Base-by-base conservation (phyloP, 2,888 invertebrate genomes). In the Rhagonycha lutea region DNA sequence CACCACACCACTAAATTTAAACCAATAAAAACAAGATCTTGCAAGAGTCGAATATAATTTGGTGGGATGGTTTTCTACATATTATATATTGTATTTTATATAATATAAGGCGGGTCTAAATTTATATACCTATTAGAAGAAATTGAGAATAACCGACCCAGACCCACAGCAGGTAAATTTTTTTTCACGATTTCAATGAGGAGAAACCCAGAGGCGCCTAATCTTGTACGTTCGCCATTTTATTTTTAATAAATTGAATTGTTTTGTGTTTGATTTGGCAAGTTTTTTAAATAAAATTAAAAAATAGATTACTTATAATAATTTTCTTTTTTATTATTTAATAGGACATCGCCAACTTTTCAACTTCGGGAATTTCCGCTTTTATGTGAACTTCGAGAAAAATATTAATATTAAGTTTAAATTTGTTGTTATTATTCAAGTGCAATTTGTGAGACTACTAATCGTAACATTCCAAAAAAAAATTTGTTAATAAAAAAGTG, bases 381-480 rank as follows among this genome's bases (percentile, higher is more conserved):
- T 47, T 47, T 47, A 47, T 47, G 47, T n/a, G 47, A 47, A 47
- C n/a, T 47, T 47, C 47, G 47, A 47, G 47, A 47, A 47, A 47
- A 47, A 2, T 47, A 47, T n/a, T n/a, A n/a, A n/a, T 47, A 47
- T 47, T 47, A 47, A 47, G 47, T 47, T 47, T 47, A 47, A 47
- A 47, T 47, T 47, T 47, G 47, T 47, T 47, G 47, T 47, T 26
- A 65, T 62, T 62, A 62, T 62, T 11, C 11, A 62, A 23, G 62
- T 65, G 26, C 26, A 65, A n/a, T 65, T 65, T 65, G 63, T 23
- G 63, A 23, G 26, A n/a, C 26, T 65, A 65, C 26, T 62, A 72
- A 72, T 80, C 76, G 75, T 82, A 82, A 85, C 86, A 84, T 86
- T 86, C 85, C 86, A 86, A 65, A 65, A 65, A 83, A 85, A 85